Percentiles rank a stretch among this genome's conserved stretches.
Evolutionary conservation across 2,888 invertebrate species (phyloP).

Genomic region (Euproctis similis): DNA sequence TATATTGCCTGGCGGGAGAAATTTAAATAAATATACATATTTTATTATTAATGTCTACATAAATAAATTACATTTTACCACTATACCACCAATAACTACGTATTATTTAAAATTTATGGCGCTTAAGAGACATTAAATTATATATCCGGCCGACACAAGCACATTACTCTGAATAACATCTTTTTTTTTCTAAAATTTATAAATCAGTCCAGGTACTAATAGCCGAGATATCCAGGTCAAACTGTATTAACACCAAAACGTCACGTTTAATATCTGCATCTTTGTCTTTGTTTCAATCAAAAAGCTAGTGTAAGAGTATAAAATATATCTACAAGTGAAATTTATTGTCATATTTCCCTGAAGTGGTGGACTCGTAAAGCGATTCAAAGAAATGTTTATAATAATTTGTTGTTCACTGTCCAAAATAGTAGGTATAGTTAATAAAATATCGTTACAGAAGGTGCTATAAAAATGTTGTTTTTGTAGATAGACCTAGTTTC

Average conservation of each 20-base stretch:
- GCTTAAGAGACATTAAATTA: not conserved
- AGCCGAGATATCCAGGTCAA: not conserved
- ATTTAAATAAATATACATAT: too few species aligned
- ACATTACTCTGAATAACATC: not conserved
- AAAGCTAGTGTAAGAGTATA: too few species aligned
- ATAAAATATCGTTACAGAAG: conserved; percentile 11
- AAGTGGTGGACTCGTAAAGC: conserved; percentile 20
- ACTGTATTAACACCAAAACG: conserved; percentile 4
- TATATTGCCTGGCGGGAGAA: too few species aligned
- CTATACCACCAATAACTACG: too few species aligned
- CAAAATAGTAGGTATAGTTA: conserved; percentile 17
- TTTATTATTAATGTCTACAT: too few species aligned
- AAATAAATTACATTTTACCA: too few species aligned
- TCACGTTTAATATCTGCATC: conserved; percentile 7
- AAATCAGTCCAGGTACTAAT: not conserved
- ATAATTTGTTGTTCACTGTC: conserved; percentile 24
- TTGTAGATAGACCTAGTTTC: conserved; percentile 9
- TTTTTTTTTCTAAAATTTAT: not conserved
- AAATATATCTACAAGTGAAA: conserved; percentile 16
- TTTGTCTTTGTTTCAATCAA: conserved; percentile 29
- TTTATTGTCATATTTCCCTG: conserved; percentile 16
- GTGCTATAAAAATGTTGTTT: conserved; percentile 2
- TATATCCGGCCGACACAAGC: not conserved
- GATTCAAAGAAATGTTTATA: conserved; percentile 29
- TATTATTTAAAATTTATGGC: not conserved